Evolutionary conservation across 2,888 invertebrate species (phyloP), one percentile per base, ranked within the genome.

Genomic region (Tiliacea aurago): DNA sequence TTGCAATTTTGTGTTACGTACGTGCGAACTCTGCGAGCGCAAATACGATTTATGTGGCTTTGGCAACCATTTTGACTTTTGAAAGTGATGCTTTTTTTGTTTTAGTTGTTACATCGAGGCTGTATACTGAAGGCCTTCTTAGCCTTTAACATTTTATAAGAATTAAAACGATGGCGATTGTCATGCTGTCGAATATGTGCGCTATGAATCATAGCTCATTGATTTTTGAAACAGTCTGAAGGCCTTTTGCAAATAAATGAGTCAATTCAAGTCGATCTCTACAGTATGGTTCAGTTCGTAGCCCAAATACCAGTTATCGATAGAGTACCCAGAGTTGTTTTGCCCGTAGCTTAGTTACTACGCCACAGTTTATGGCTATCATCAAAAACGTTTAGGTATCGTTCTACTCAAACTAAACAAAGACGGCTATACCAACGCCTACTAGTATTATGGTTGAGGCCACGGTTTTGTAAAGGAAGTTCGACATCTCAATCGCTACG

Each of bases 1-100:
- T 76, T 68, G 81, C 78, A 84, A 79, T 81, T 64, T 65, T 81
- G 86, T 86, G n/a, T n/a, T n/a, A n/a, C n/a, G n/a, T 86, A 86
- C 85, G 86, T 84, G 75, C 76, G 70, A 73, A 73, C 66, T 79
- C 67, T 78, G 76, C 45, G 70, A 53, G 62, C 72, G 73, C 73
- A 64, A 83, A 76, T 63, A 69, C 70, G 51, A 73, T 77, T 72
- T 75, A 58, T 68, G 76, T 72, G 73, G 72, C 68, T 80, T 80
- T 67, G 71, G 73, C 71, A 68, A 68, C 71, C 65, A 71, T 75
- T 82, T 64, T 58, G 56, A 11, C 58, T 68, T 81, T 71, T 73
- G 73, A 81, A 80, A 78, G 70, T 81, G 49, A 58, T 45, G 15
- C 7, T 18, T 56, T 51, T 49, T 43, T 23, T 37, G 23, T 61